A percentile compares a stretch with the other conserved stretches of the same genome.
Evolutionary conservation across 2,888 invertebrate species (phyloP).

Genomic region (Drosophila tanythrix): DNA sequence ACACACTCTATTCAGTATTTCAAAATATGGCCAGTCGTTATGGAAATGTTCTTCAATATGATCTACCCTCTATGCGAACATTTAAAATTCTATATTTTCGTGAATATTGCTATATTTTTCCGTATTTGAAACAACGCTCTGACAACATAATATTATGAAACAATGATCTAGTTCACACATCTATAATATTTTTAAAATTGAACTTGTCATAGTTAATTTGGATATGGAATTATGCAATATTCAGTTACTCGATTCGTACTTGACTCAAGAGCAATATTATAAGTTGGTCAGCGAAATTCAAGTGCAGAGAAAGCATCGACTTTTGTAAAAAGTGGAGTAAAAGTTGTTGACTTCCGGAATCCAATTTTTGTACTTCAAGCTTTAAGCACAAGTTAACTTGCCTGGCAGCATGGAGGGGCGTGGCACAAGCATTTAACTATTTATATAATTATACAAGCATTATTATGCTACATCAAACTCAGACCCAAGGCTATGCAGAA

Average conservation of each 20-base stretch:
- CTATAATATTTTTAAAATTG: neutral
- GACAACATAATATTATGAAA: neutral
- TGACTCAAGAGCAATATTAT: neutral
- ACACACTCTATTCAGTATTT: neutral
- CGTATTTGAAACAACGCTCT: neutral
- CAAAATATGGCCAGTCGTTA: neutral
- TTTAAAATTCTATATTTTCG: neutral
- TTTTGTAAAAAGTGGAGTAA: neutral
- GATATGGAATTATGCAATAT: neutral
- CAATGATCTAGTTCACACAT: neutral
- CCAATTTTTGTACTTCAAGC: neutral
- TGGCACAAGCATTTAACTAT: conserved; percentile 26
- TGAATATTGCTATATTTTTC: neutral
- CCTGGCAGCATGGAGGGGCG: conserved; percentile 5
- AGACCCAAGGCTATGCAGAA: conserved; percentile 17
- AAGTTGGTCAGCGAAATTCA: rapidly evolving
- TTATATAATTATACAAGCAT: conserved; percentile 58
- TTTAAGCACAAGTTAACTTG: neutral
- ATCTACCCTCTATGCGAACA: neutral
- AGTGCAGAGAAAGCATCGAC: neutral
- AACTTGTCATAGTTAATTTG: neutral
- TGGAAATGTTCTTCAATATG: neutral
- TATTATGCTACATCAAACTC: conserved; percentile 56
- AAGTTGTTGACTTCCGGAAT: no score
- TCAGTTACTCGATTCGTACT: neutral